Evolutionary conservation across 2,888 invertebrate genomes (phyloP).

Genomic region (Argynnis bischoffii): DNA sequence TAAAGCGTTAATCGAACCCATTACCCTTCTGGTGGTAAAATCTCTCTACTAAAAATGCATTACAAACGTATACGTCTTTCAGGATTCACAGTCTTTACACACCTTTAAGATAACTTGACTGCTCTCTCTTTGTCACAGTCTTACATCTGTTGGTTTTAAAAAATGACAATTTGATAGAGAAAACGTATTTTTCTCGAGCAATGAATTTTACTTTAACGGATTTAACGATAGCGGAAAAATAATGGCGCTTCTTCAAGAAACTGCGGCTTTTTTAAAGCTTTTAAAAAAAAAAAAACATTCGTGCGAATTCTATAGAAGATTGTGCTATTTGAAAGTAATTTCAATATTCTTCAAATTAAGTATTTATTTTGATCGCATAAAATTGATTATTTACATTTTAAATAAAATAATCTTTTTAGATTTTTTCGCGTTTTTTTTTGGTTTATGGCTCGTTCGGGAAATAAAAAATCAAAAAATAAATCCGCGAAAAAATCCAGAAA

Average conservation of each 20-base stretch:
- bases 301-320: too few species aligned
- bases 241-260: slow-evolving; percentile 10
- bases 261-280: not conserved
- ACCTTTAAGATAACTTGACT: slow-evolving; percentile 11
- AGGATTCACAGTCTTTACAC: not conserved
- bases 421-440: too few species aligned
- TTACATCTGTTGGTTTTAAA: slow-evolving; percentile 36
- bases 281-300: not conserved
- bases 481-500: too few species aligned
- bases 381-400: too few species aligned
- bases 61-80: not conserved
- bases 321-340: too few species aligned
- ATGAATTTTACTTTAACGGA: slow-evolving; percentile 25
- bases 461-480: too few species aligned
- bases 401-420: too few species aligned
- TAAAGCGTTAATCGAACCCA: not conserved
- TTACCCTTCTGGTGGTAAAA: not conserved
- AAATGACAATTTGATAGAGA: slow-evolving; percentile 34
- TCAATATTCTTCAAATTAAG: too few species aligned
- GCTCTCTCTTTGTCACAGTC: slow-evolving; percentile 23
- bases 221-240: slow-evolving; percentile 15
- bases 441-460: too few species aligned
- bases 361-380: too few species aligned
- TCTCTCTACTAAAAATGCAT: too few species aligned
- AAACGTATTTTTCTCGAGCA: slow-evolving; percentile 16